These are phyloP conservation scores for Metopia argyrocephala DNA, from an alignment of 2,888 invertebrate genomes.

Conservation along the genomic window DNA sequence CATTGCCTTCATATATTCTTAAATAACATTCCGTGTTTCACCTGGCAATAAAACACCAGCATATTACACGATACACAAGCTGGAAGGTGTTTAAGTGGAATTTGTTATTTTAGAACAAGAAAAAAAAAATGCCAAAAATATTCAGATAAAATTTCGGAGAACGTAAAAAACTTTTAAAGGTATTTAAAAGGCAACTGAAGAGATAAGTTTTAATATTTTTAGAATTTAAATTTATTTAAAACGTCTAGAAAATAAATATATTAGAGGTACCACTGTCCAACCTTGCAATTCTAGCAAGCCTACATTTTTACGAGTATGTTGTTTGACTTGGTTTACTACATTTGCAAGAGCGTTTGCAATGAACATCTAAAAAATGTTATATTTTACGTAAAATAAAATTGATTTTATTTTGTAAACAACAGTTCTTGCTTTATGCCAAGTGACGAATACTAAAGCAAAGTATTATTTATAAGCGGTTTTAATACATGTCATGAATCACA, in stretches of 20 bases:
- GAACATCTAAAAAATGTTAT: too few relatives aligned
- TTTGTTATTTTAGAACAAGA: constrained; percentile 5
- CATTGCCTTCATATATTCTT: background rate
- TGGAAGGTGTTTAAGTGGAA: constrained; percentile 9
- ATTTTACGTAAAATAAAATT: background rate
- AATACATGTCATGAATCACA: background rate
- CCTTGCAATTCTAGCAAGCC: too few relatives aligned
- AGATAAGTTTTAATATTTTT: background rate
- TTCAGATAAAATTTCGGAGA: too few relatives aligned
- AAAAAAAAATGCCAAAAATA: background rate
- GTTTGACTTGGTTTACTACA: too few relatives aligned
- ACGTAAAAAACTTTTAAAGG: too few relatives aligned
- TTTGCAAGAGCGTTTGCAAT: too few relatives aligned
- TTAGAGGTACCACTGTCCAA: too few relatives aligned
- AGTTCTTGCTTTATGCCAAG: background rate
- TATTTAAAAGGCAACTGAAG: background rate
- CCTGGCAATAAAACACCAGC: constrained; percentile 18
- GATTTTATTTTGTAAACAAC: background rate
- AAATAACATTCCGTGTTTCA: background rate
- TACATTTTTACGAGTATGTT: too few relatives aligned
- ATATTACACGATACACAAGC: background rate
- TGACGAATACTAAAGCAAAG: background rate
- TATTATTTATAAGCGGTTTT: too few relatives aligned
- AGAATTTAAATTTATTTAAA: too few relatives aligned
- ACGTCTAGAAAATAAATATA: too few relatives aligned